Evolutionary conservation across 2,888 invertebrate species (phyloP), one percentile per base, ranked within the genome.

Genomic region (Macroteleia sp.): DNA sequence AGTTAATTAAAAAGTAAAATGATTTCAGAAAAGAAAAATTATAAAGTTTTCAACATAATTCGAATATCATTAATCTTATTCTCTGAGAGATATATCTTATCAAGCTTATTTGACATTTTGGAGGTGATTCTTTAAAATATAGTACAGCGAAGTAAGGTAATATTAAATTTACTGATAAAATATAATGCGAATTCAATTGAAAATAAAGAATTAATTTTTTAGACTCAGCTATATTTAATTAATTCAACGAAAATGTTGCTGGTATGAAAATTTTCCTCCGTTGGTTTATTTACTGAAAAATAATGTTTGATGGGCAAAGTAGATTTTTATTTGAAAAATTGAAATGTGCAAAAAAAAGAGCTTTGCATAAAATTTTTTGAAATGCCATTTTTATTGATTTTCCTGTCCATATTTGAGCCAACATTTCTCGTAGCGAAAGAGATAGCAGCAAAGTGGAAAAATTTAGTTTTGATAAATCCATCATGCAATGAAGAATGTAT

Each of bases 51-150:
- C 42, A 20, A 20, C 42, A 20, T 42, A 42, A 2, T 32, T 42
- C 5, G 56, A 41, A 56, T 56, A 41, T 17, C 56, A 56, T 56
- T 56, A 41, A 41, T 56, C 41, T 56, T 56, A 9, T 41, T 41
- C 25, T 8, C 28, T 3, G 10, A 56, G 56, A 25, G 28, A 56
- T 56, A 30, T 17, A 41, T 56, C 41, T 56, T 36, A 32, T 42
- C 42, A 12, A 42, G 12, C 42, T 57, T 42, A 19, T 9, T 10
- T 30, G 42, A 42, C 57, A 42, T 42, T 54, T 36, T 39, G 8
- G 36, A 36, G 36, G 36, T 36, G 16, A 12, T 22, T 28, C 57
- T 30, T 42, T 12, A 36, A 30, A 57, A 30, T 42, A 52, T n/a
- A n/a, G n/a, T 52, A 32, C 32, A 25, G 5, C 17, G 6, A 12